Percentiles rank a stretch among this genome's conserved stretches.
These are phyloP conservation scores for Drosophila carrolli DNA, from an alignment of 1,140 invertebrate species.

Conservation along the genomic window DNA sequence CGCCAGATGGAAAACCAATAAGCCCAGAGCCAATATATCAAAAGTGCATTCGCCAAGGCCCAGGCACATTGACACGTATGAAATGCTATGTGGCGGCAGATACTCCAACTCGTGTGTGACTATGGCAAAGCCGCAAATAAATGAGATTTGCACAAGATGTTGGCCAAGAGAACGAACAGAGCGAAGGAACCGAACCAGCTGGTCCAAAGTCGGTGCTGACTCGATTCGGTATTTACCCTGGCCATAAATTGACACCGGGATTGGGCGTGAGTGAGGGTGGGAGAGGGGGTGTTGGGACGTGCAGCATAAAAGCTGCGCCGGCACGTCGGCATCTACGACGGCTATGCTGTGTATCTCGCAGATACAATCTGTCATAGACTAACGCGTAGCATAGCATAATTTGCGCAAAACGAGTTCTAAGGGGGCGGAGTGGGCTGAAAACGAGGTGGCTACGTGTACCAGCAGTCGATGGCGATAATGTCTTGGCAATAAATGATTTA, in stretches of 20 bases:
- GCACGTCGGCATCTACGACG: constrained; percentile 37
- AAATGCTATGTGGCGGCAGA: constrained; percentile 37
- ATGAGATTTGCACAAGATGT: constrained; percentile 67
- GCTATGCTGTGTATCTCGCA: constrained; percentile 53
- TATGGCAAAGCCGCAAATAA: constrained; percentile 46
- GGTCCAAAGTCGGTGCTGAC: constrained; percentile 39
- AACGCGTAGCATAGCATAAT: constrained; percentile 67
- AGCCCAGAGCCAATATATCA: constrained; percentile 67
- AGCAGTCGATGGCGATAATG: constrained; percentile 58
- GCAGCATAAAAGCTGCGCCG: constrained; percentile 44
- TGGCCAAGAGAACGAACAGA: constrained; percentile 23
- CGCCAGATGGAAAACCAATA: constrained; percentile 70
- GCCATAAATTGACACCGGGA: constrained; percentile 69
- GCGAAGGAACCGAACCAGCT: constrained; percentile 33
- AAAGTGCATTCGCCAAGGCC: constrained; percentile 68
- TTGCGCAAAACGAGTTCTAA: constrained; percentile 68
- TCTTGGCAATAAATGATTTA: constrained; percentile 75
- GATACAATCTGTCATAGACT: constrained; percentile 78
- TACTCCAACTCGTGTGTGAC: constrained; percentile 32
- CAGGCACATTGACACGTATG: constrained; percentile 61
- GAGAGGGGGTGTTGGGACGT: constrained; percentile 12
- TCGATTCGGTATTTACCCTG: constrained; percentile 57
- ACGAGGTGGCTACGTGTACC: constrained; percentile 4
- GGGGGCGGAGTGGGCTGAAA: neutral
- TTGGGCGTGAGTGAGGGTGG: neutral